phyloP scores from a whole-genome alignment of 1,140 invertebrate genomes.

The Teleopsis dalmanni region DNA sequence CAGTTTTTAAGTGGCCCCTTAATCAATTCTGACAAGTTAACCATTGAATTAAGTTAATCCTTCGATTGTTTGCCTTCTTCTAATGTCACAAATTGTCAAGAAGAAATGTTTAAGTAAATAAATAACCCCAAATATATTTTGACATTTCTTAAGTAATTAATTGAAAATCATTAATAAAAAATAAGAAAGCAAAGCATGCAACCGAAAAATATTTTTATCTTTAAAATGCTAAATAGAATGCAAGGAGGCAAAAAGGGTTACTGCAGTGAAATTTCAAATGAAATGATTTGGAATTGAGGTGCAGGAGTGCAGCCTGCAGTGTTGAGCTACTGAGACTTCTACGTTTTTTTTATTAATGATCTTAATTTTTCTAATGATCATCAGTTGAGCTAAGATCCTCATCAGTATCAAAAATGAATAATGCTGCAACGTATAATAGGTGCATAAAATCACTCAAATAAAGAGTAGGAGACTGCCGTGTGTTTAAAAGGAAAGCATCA shows the following conservation, averaged over 20 bases:
- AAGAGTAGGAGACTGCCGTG: neutral
- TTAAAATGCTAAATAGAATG: neutral
- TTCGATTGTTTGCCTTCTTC: constrained; percentile 1
- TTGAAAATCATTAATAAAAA: constrained; percentile 9
- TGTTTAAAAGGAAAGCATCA: neutral
- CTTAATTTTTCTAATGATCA: constrained; percentile 19
- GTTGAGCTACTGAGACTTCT: neutral
- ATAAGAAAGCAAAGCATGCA: neutral
- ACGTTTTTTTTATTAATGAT: constrained; percentile 16
- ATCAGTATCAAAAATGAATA: too few relatives aligned
- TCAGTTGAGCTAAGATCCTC: constrained; percentile 16
- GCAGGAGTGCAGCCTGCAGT: neutral
- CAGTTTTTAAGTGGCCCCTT: constrained; percentile 5
- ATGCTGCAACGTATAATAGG: neutral
- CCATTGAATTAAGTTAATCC: neutral
- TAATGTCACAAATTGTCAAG: constrained; percentile 10
- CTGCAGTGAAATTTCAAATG: neutral
- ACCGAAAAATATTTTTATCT: constrained; percentile 2
- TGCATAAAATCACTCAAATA: neutral
- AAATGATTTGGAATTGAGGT: neutral
- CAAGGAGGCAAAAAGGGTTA: constrained; percentile 4
- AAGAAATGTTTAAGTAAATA: neutral
- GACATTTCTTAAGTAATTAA: constrained; percentile 2
- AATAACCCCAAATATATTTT: neutral
- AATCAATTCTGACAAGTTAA: constrained; percentile 8